A percentile compares a stretch with the other conserved stretches of the same genome.
Evolutionary conservation across 1,140 invertebrate species (phyloP).

Genomic region (Cepaea nemoralis): DNA sequence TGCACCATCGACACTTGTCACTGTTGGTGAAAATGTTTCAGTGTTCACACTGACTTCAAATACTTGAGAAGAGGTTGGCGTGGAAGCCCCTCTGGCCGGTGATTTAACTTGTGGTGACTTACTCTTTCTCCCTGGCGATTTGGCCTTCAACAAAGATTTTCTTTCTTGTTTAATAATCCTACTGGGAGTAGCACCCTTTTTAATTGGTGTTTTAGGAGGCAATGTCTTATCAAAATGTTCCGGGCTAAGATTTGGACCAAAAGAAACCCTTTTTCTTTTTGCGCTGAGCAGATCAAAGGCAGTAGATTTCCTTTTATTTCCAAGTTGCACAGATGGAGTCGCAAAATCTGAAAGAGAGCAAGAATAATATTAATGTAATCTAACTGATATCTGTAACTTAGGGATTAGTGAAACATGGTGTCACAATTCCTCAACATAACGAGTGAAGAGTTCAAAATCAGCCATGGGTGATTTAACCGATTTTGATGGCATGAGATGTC

Average conservation of each 20-base stretch:
- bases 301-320: constrained; percentile 53
- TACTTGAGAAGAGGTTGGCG: not conserved
- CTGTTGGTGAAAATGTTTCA: not conserved
- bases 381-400: too few species aligned
- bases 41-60: not conserved
- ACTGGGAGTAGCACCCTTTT: constrained; percentile 69
- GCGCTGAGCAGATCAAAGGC: constrained; percentile 43
- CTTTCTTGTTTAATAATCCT: constrained; percentile 24
- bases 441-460: too few species aligned
- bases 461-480: too few species aligned
- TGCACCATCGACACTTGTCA: not conserved
- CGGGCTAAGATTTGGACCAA: constrained; percentile 73
- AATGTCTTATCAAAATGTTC: constrained; percentile 73
- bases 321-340: not conserved
- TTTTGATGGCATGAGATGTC: too few species aligned
- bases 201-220: constrained; percentile 72
- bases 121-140: constrained; percentile 32
- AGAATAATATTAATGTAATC: not conserved
- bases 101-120: constrained; percentile 22
- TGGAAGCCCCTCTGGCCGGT: constrained; percentile 14
- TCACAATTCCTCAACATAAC: too few species aligned
- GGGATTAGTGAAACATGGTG: too few species aligned
- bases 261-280: constrained; percentile 70
- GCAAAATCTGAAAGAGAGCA: not conserved
- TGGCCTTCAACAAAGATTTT: constrained; percentile 30